Conservation (phyloP, 2,888 invertebrate species). For the Mesochorus sp. region DNA sequence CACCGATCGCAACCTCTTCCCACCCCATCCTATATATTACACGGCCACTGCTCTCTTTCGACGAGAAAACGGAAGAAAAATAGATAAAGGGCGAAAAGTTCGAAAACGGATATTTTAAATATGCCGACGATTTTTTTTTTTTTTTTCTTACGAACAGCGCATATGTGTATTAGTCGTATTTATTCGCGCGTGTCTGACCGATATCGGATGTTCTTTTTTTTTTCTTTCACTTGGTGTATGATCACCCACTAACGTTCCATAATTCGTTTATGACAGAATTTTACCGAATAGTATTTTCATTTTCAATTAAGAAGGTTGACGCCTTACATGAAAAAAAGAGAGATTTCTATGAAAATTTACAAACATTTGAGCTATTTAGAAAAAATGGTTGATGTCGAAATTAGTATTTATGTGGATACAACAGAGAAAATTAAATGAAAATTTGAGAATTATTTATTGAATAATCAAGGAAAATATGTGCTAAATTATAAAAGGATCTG, state of each 20-base stretch:
- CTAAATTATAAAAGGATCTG: too few species aligned
- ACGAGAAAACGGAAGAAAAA: not conserved
- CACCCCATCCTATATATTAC: constrained; percentile 47
- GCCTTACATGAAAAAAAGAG: too few species aligned
- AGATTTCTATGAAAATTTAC: too few species aligned
- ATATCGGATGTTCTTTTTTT: constrained; percentile 25
- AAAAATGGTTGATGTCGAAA: too few species aligned
- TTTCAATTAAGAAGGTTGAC: too few species aligned
- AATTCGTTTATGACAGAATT: not conserved
- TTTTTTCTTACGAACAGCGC: constrained; percentile 17
- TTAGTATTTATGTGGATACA: too few species aligned
- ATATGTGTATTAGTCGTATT: constrained; percentile 17
- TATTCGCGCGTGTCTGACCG: constrained; percentile 24
- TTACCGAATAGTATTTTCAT: too few species aligned
- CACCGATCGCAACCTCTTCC: constrained; percentile 26
- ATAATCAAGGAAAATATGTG: too few species aligned
- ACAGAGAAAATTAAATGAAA: too few species aligned
- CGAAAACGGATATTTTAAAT: constrained; percentile 12
- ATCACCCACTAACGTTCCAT: not conserved
- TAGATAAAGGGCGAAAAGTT: not conserved
- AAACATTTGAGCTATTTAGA: too few species aligned
- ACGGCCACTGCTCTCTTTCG: constrained; percentile 58
- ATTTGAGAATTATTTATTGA: too few species aligned
- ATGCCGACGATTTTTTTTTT: constrained; percentile 24
- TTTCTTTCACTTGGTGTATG: not conserved